Base-by-base conservation (phyloP, 2,113 vertebrate species). In the Nestor notabilis region DNA sequence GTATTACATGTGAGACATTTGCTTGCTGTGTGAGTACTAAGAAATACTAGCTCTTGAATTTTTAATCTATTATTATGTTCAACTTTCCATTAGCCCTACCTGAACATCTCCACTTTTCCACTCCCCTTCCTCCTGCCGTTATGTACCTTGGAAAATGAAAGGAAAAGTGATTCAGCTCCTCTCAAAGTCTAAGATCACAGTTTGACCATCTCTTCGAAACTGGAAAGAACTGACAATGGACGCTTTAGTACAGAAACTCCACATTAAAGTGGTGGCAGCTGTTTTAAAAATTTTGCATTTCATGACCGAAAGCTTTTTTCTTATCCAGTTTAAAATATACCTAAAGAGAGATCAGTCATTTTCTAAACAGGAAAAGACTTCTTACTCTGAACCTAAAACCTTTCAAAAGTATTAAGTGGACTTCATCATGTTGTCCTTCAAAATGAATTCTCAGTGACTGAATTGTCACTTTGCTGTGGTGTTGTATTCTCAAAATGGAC, bases 401-500 rank as follows among this genome's bases (percentile, higher is more conserved):
- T 68, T 52, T 25, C 61, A 4, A 35, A 88, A 28, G 1, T 55
- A 37, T 46, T 75, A 68, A 69, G 4, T 43, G 19, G 3, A 18
- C 4, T 56, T 90, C 25, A 33, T 11, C 10, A 37, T 0, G 0
- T 43, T 55, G 29, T 1, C 9, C 1, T 5, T 64, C 20, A 90
- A 77, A 64, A 65, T 12, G 33, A 69, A 61, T 55, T 86, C 11
- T 76, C 27, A 55, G n/a, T 9, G 8, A 44, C 15, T 35, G 17
- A 86, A 60, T 5, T 55, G 15, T 10, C 5, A 55, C 55, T 80
- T 55, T 72, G 4, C 3, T 61, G 7, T 25, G 7, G 2, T 55
- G 28, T 7, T 44, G 1, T 43, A 19, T 33, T 83, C 31, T 44
- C 27, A 72, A 27, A 37, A 5, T 46, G 21, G 12, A 50, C 5